phyloP scores from a whole-genome alignment of 1,140 invertebrate species.

The Trachymyrmex cornetzi region DNA sequence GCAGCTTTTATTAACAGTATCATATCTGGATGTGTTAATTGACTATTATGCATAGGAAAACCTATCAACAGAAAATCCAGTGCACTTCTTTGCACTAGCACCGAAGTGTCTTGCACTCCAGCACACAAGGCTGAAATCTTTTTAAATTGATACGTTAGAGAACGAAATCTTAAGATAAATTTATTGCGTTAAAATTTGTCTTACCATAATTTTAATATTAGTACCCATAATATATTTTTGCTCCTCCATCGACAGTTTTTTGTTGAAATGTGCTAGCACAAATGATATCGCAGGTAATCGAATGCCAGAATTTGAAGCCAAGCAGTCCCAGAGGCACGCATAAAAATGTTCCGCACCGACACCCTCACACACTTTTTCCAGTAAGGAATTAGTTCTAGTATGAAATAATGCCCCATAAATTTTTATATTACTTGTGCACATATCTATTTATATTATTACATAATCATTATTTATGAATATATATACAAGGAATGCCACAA shows the following conservation, averaged over 20 bases:
- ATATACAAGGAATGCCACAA: background rate
- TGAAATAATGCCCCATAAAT: conserved; percentile 71
- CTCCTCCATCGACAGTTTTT: conserved; percentile 93
- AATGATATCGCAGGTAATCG: conserved; percentile 94
- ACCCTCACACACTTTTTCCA: conserved; percentile 94
- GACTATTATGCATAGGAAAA: conserved; percentile 95
- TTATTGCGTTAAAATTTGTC: conserved; percentile 56
- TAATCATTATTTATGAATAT: conserved; percentile 8
- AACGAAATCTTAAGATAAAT: background rate
- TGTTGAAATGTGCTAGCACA: conserved; percentile 94
- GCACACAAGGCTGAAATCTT: conserved; percentile 90
- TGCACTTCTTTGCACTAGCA: conserved; percentile 95
- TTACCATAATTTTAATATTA: conserved; percentile 94
- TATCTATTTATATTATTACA: background rate
- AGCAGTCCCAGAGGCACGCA: conserved; percentile 95
- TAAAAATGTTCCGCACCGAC: conserved; percentile 94
- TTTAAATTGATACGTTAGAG: conserved; percentile 30
- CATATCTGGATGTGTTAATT: conserved; percentile 92
- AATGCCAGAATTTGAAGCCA: conserved; percentile 94
- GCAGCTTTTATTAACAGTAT: conserved; percentile 93
- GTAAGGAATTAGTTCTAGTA: conserved; percentile 90
- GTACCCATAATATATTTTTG: conserved; percentile 95
- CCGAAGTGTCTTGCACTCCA: conserved; percentile 93
- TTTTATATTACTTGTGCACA: conserved; percentile 5
- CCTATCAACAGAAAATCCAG: conserved; percentile 94